Conservation (phyloP, 2,797 vertebrate species). For the Emydoidea blandingii region DNA sequence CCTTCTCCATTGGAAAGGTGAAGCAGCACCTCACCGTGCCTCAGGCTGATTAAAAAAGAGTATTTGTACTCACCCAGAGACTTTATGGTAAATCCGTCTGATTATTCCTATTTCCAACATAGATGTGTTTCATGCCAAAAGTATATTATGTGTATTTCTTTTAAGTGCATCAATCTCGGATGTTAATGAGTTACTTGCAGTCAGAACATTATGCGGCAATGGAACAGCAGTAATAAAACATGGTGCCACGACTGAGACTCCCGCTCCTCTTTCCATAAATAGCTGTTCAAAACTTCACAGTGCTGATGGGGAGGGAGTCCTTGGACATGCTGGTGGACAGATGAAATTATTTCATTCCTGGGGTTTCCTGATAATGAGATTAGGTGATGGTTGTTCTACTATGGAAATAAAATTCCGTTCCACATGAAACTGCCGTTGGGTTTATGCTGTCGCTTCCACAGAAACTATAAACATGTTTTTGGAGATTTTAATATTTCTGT, state of each 20-base stretch:
- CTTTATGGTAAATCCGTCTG: not conserved
- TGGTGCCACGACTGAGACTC: rapidly evolving
- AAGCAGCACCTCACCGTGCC: slow-evolving; percentile 59
- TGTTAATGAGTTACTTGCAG: slow-evolving; percentile 31
- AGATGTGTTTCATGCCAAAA: slow-evolving; percentile 9
- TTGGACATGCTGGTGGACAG: not conserved
- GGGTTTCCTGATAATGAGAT: not conserved
- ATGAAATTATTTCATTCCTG: not conserved
- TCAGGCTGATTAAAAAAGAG: slow-evolving; percentile 68
- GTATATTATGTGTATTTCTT: not conserved
- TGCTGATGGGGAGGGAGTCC: not conserved
- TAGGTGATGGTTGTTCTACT: not conserved
- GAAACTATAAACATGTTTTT: not conserved
- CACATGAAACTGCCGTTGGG: slow-evolving; percentile 9
- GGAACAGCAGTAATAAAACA: slow-evolving; percentile 11
- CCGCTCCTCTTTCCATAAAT: not conserved
- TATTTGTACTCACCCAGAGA: slow-evolving; percentile 65
- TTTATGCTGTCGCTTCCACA: not conserved
- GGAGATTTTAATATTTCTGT: not conserved
- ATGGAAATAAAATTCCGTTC: not conserved
- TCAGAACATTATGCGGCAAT: not conserved
- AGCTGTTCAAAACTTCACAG: not conserved
- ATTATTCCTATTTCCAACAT: not conserved
- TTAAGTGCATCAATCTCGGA: not conserved
- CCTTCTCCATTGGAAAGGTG: slow-evolving; percentile 57